Evolutionary conservation across 1,140 invertebrate species (phyloP).

Genomic region (Drosophila saltans): DNA sequence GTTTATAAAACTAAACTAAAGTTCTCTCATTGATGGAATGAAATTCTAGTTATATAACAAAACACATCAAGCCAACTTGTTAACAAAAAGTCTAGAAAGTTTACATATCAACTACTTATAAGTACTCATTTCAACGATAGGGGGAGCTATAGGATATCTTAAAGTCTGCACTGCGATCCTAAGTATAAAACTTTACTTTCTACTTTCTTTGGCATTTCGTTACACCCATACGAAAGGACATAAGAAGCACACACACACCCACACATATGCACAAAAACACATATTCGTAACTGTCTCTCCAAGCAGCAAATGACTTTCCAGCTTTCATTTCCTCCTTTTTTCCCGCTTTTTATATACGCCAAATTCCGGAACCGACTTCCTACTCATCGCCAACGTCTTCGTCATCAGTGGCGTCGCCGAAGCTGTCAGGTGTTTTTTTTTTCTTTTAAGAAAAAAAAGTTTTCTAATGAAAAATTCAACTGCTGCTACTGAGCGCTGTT

Average conservation of each 20-base stretch:
- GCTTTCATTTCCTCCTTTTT: constrained; percentile 50
- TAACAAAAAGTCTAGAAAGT: no score
- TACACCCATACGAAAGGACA: background rate
- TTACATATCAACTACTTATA: no score
- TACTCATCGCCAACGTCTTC: background rate
- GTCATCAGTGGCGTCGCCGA: background rate
- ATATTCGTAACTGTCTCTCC: constrained; percentile 16
- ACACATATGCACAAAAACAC: background rate
- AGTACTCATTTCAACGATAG: no score
- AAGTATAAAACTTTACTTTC: background rate
- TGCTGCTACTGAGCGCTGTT: constrained; percentile 2
- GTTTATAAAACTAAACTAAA: no score
- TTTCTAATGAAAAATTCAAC: constrained; percentile 73
- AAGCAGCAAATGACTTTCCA: constrained; percentile 60
- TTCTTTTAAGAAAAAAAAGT: constrained; percentile 42
- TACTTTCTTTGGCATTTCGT: constrained; percentile 45
- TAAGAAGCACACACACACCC: background rate
- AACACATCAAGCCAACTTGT: no score
- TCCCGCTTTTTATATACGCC: constrained; percentile 14
- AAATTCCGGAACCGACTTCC: constrained; percentile 29
- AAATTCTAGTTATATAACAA: no score
- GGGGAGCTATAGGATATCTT: background rate
- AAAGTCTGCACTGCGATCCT: background rate
- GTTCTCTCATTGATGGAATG: no score
- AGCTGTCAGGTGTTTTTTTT: constrained; percentile 35